phyloP scores from a whole-genome alignment of 1,140 invertebrate genomes.

The Micrasema minimum region DNA sequence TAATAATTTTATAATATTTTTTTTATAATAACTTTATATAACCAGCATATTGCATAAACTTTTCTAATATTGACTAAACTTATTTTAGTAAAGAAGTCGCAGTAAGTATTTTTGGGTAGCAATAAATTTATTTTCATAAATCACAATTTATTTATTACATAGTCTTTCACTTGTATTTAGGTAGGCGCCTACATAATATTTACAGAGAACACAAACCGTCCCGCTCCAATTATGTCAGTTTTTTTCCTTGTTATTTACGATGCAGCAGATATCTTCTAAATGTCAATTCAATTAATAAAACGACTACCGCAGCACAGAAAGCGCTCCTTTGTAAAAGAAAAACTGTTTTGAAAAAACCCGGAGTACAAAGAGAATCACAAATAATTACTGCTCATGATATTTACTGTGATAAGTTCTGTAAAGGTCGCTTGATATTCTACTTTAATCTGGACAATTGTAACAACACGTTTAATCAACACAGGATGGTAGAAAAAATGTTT shows the following conservation, averaged over 20 bases:
- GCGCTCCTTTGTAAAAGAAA: not conserved
- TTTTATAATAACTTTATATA: no score
- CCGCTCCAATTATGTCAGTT: no score
- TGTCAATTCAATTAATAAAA: slow-evolving; percentile 13
- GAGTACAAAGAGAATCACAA: not conserved
- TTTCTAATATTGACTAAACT: no score
- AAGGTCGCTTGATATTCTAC: slow-evolving; percentile 23
- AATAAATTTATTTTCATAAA: not conserved
- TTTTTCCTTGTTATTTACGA: no score
- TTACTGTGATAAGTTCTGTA: not conserved
- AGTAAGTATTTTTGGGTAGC: not conserved
- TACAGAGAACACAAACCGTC: no score
- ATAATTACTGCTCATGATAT: not conserved
- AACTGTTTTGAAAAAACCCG: not conserved
- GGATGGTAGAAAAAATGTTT: not conserved
- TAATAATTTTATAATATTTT: no score
- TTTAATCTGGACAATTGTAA: slow-evolving; percentile 3
- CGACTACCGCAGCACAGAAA: not conserved
- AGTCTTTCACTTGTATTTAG: no score
- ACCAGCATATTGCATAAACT: no score
- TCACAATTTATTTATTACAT: slow-evolving; percentile 3
- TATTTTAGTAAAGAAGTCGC: not conserved
- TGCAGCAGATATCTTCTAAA: not conserved
- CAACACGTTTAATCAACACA: no score
- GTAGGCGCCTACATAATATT: not conserved